Conservation (phyloP, 2,888 invertebrate species). For the Callyntrura sp. region DNA sequence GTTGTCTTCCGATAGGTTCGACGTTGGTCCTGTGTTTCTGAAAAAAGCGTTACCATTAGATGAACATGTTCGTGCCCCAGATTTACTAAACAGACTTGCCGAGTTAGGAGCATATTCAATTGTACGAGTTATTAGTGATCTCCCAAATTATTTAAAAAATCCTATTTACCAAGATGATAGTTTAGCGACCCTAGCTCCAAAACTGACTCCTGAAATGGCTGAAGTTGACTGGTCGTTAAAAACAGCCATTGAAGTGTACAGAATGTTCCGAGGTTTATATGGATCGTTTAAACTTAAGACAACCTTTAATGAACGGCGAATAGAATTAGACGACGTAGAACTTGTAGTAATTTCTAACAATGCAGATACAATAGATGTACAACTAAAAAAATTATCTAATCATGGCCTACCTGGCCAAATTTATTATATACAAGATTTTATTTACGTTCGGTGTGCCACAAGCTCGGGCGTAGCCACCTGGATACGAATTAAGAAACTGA, state of each 20-base stretch:
- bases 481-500: slow-evolving; percentile 89
- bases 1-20: slow-evolving; percentile 77
- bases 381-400: slow-evolving; percentile 6
- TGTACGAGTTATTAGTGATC: slow-evolving; percentile 70
- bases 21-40: slow-evolving; percentile 81
- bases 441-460: slow-evolving; percentile 78
- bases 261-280: slow-evolving; percentile 89
- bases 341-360: slow-evolving; percentile 33
- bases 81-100: slow-evolving; percentile 72
- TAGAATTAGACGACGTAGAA: slow-evolving; percentile 81
- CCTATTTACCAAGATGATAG: slow-evolving; percentile 74
- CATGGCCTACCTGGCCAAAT: slow-evolving; percentile 76
- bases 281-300: slow-evolving; percentile 81
- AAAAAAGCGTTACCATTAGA: slow-evolving; percentile 71
- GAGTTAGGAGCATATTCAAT: slow-evolving; percentile 75
- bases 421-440: slow-evolving; percentile 65
- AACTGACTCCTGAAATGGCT: slow-evolving; percentile 88
- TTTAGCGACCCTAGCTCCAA: slow-evolving; percentile 88
- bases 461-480: slow-evolving; percentile 85
- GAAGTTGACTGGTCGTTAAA: slow-evolving; percentile 89
- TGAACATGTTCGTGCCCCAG: slow-evolving; percentile 80
- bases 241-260: slow-evolving; percentile 89
- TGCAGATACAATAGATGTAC: background rate
- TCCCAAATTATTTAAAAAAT: slow-evolving; percentile 60
- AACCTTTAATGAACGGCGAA: slow-evolving; percentile 69